Conservation (phyloP, 2,113 vertebrate genomes). For the Perccottus glenii region DNA sequence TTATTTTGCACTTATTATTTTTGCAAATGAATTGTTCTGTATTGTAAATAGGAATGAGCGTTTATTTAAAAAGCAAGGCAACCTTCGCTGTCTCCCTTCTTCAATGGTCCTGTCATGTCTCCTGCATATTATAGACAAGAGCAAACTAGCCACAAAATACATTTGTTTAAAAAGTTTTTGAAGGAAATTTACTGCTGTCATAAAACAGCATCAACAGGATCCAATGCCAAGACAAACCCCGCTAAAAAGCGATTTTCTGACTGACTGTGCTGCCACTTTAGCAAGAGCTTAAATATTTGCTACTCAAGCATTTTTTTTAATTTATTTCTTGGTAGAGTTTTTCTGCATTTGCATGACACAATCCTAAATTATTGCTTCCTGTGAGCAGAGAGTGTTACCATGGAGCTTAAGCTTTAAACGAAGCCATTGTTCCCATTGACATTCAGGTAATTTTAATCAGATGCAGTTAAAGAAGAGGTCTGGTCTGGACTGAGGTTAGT, state of each 20-base stretch:
- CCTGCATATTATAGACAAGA: conserved; percentile 46
- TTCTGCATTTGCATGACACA: conserved; percentile 45
- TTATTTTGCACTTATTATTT: too few relatives aligned
- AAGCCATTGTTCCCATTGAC: conserved; percentile 52
- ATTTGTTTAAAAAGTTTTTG: conserved; percentile 60
- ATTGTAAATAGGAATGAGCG: too few relatives aligned
- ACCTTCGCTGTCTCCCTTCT: background rate
- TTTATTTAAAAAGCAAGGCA: too few relatives aligned
- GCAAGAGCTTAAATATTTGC: conserved; percentile 63
- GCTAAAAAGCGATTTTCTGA: conserved; percentile 35
- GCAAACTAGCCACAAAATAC: conserved; percentile 26
- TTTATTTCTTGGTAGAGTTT: conserved; percentile 46
- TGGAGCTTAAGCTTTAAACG: conserved; percentile 32
- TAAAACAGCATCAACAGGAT: conserved; percentile 57
- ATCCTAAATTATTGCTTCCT: conserved; percentile 75
- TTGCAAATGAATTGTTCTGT: too few relatives aligned
- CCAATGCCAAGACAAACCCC: conserved; percentile 59
- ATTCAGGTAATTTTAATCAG: conserved; percentile 57
- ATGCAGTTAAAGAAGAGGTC: conserved; percentile 28
- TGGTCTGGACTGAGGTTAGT: conserved; percentile 35
- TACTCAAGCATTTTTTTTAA: conserved; percentile 56
- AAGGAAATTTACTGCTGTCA: conserved; percentile 61
- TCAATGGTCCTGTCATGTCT: conserved; percentile 30
- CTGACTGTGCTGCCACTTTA: conserved; percentile 44
- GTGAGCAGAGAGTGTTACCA: conserved; percentile 40